Evolutionary conservation across 2,888 invertebrate species (phyloP).

Genomic region (Mythimna lalbum): DNA sequence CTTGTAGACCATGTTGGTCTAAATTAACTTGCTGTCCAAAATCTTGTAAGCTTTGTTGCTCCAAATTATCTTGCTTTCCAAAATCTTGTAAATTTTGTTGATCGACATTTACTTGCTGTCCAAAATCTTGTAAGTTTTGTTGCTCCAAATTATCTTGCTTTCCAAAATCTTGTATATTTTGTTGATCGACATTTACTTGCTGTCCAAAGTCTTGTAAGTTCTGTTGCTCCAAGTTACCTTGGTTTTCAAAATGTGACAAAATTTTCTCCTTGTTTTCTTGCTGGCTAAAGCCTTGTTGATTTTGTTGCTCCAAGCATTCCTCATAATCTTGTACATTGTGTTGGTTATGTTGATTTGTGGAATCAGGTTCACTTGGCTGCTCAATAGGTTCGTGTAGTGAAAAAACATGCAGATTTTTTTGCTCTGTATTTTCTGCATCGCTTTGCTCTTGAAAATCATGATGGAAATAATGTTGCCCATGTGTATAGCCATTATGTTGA

Average conservation of each 20-base stretch:
- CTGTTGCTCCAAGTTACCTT: slow-evolving; percentile 25
- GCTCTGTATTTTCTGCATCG: slow-evolving; percentile 15
- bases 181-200: not conserved
- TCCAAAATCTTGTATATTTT: slow-evolving; percentile 6
- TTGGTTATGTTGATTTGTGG: slow-evolving; percentile 27
- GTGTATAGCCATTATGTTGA: slow-evolving; percentile 1
- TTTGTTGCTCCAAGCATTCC: slow-evolving; percentile 18
- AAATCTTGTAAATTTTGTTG: slow-evolving; percentile 5
- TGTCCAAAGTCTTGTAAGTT: slow-evolving; percentile 18
- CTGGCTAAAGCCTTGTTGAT: slow-evolving; percentile 32
- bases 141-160: not conserved
- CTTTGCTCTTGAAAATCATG: slow-evolving; percentile 20
- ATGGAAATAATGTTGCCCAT: slow-evolving; percentile 13
- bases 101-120: not conserved
- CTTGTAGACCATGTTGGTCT: not conserved
- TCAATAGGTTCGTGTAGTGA: slow-evolving; percentile 10
- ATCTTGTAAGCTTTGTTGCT: slow-evolving; percentile 7
- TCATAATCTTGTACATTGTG: too few species aligned
- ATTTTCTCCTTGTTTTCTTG: slow-evolving; percentile 39
- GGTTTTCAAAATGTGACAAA: slow-evolving; percentile 47
- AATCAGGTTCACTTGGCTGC: slow-evolving; percentile 35
- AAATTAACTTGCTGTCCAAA: slow-evolving; percentile 5
- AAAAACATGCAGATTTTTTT: slow-evolving; percentile 22
- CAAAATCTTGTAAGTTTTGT: slow-evolving; percentile 2
- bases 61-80: not conserved